Conservation (phyloP, 2,797 vertebrate genomes). For the Bradypodion ventrale region DNA sequence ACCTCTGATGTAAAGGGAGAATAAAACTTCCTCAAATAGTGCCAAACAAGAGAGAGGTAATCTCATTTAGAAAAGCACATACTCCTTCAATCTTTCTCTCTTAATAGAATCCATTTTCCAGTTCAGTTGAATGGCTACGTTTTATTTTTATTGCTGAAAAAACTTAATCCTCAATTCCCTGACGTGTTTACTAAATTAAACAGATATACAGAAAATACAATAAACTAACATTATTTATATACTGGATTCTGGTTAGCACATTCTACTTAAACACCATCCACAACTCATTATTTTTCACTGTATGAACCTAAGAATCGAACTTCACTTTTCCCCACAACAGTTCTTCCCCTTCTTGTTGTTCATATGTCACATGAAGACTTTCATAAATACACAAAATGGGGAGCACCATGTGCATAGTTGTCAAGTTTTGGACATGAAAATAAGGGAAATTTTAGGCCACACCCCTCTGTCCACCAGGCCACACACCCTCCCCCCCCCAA, state of each 20-base stretch:
- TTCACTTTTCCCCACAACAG: background rate
- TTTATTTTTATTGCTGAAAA: background rate
- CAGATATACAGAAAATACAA: background rate
- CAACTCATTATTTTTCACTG: background rate
- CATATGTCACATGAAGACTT: background rate
- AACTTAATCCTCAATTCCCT: background rate
- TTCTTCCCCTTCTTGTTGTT: background rate
- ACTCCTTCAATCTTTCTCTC: background rate
- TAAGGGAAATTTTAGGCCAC: no score
- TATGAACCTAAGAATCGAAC: background rate
- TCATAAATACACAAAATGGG: background rate
- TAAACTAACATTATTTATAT: background rate
- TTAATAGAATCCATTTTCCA: background rate
- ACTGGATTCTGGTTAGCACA: constrained; percentile 1
- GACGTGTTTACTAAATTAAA: background rate
- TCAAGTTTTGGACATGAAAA: no score
- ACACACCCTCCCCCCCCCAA: no score
- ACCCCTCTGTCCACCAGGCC: no score
- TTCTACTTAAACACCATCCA: background rate
- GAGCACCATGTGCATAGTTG: background rate
- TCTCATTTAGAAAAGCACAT: background rate
- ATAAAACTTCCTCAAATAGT: background rate
- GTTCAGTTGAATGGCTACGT: background rate
- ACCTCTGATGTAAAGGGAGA: fast-evolving
- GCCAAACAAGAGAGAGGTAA: background rate